Evolutionary conservation across 2,797 vertebrate species (phyloP).

Genomic region (Rhincodon typus): DNA sequence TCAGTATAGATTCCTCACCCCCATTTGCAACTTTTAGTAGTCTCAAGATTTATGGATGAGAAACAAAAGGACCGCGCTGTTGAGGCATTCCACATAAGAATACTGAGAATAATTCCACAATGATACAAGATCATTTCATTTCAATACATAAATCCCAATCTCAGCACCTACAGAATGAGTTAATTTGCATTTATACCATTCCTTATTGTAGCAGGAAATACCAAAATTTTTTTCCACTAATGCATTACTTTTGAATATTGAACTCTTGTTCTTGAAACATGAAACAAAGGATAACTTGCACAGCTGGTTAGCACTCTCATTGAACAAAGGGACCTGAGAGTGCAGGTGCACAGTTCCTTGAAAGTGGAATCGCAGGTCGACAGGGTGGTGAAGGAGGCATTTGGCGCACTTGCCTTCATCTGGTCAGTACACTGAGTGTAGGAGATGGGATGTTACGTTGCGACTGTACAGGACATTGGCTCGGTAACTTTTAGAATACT

Average conservation of each 20-base stretch:
- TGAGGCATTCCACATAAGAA: neutral
- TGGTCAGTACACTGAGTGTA: too few relatives aligned
- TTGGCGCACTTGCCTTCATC: too few relatives aligned
- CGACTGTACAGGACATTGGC: too few relatives aligned
- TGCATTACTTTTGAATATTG: neutral
- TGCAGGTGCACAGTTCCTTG: too few relatives aligned
- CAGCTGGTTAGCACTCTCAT: neutral
- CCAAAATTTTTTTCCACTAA: neutral
- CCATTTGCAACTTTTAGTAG: neutral
- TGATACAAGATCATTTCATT: neutral
- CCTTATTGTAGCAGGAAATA: neutral
- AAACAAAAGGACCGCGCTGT: neutral
- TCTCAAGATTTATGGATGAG: neutral
- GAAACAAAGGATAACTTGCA: neutral
- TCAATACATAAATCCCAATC: neutral
- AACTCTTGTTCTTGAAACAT: neutral
- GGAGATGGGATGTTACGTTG: too few relatives aligned
- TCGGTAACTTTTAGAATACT: too few relatives aligned
- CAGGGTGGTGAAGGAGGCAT: too few relatives aligned
- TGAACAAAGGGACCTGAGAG: too few relatives aligned
- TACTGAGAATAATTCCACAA: neutral
- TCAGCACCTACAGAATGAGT: neutral
- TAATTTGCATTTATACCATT: neutral
- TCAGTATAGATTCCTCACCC: neutral
- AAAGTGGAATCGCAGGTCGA: too few relatives aligned